Base-by-base conservation (phyloP, 2,113 vertebrate genomes). In the Ivindomyrus marchei region DNA sequence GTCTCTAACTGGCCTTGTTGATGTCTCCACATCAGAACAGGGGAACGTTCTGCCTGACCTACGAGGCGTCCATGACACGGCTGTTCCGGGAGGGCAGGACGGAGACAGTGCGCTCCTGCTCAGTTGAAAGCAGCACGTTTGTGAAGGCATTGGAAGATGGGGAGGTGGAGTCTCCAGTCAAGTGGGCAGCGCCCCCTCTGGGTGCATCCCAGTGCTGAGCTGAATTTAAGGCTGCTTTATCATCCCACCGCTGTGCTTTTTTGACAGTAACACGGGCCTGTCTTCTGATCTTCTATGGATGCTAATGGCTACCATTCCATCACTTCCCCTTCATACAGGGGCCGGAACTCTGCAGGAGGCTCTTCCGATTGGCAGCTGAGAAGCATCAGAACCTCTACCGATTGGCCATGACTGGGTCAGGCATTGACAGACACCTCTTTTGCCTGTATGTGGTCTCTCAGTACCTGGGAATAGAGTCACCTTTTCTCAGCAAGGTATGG, bases 61-160 rank as follows among this genome's bases (percentile, higher is more conserved):
- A 98, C 0, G 96, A 98, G 91, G 97, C 97, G 0, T 96, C 96
- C 0, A 97, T 97, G 97, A 97, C 97, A 0, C 96, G 97, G 84
- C 92, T 97, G 90, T 98, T 97, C 92, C 92, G 96, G 46, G 97
- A 98, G 89, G 97, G 97, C 19, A 93, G 97, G 70, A 98, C 97
- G 0, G 97, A 98, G 94, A 97, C 97, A 0, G 97, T 98, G 15
- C 94, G 97, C 0, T 97, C 96, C 21, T 98, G 97, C 90, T 96
- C 97, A 0, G 92, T 42, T 1, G 96, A 98, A 88, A 95, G 96
- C 92, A 96, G 94, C 52, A 91, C 85, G 47, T 98, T 98, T n/a
- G 95, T 97, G 90, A 94, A 84, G 56, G 96, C 97, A 7, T 92
- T 97, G 90, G 96, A 96, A 56, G 66, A 90, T 27, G 89, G 89